These are phyloP conservation scores for Cheilosia pagana DNA, from an alignment of 2,888 invertebrate species.

Conservation along the genomic window DNA sequence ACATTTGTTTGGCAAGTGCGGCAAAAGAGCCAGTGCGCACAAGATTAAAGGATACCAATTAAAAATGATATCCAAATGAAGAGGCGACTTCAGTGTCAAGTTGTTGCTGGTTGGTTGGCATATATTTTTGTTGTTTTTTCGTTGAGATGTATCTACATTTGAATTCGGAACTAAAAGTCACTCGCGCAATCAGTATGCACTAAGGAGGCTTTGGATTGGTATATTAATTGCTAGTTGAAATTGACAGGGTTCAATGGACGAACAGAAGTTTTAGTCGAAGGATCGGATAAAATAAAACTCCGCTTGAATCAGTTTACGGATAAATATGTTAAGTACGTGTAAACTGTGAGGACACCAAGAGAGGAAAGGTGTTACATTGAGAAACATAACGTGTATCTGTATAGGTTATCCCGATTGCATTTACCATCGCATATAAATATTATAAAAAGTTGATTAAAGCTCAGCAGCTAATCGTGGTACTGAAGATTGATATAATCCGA, in stretches of 20 bases:
- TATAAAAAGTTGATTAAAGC: too few relatives aligned
- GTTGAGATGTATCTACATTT: background rate
- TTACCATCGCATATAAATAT: too few relatives aligned
- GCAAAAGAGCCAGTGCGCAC: slow-evolving; percentile 28
- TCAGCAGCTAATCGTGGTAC: too few relatives aligned
- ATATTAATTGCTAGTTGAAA: background rate
- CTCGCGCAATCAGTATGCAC: background rate
- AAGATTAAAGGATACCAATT: slow-evolving; percentile 73
- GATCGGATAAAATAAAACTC: too few relatives aligned
- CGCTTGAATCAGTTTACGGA: too few relatives aligned
- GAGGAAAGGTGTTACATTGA: too few relatives aligned
- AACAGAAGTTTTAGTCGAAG: background rate
- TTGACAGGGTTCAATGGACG: background rate
- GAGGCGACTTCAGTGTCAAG: slow-evolving; percentile 55
- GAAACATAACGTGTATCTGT: too few relatives aligned
- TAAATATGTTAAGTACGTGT: too few relatives aligned
- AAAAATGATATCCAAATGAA: slow-evolving; percentile 70
- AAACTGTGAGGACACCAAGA: too few relatives aligned
- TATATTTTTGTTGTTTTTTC: slow-evolving; percentile 12
- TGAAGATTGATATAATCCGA: too few relatives aligned
- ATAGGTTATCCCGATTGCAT: too few relatives aligned
- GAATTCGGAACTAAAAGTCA: slow-evolving; percentile 9
- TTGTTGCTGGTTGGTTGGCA: slow-evolving; percentile 18
- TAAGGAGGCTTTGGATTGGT: background rate
- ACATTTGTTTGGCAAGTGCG: slow-evolving; percentile 72